A percentile compares a stretch with the other conserved stretches of the same genome.
These are phyloP conservation scores for Cartodere bifasciata DNA, from an alignment of 2,888 invertebrate species.

Conservation along the genomic window DNA sequence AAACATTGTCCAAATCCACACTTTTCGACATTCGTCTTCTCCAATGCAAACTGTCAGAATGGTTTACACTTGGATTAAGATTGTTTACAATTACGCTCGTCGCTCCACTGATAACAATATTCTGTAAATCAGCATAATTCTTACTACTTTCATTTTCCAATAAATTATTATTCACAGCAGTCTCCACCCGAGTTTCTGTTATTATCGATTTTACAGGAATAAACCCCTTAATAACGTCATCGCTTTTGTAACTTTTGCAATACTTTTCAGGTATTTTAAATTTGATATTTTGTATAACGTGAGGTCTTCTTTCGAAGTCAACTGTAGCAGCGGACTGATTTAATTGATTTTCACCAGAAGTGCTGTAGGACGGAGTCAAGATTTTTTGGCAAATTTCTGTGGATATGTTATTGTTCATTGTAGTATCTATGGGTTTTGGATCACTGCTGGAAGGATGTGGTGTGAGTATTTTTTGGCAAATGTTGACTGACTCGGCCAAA, in stretches of 20 bases:
- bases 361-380: constrained; percentile 17
- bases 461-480: constrained; percentile 23
- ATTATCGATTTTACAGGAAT: constrained; percentile 13
- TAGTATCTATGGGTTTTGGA: constrained; percentile 17
- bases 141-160: constrained; percentile 12
- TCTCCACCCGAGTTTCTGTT: constrained; percentile 2
- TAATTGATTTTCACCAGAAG: constrained; percentile 8
- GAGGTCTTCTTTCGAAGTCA: constrained; percentile 8
- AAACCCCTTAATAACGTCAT: constrained; percentile 14
- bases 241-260: constrained; percentile 22
- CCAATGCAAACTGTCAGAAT: constrained; percentile 40
- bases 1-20: constrained; percentile 17
- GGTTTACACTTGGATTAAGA: constrained; percentile 11
- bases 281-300: constrained; percentile 32
- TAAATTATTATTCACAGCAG: constrained; percentile 9
- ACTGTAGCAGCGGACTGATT: no score
- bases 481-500: constrained; percentile 28
- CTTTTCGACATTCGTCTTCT: constrained; percentile 35
- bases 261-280: constrained; percentile 34
- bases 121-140: constrained; percentile 20
- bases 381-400: constrained; percentile 24
- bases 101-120: constrained; percentile 17
- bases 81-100: constrained; percentile 28
- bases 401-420: constrained; percentile 20
- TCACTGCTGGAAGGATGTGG: constrained; percentile 8